phyloP scores from a whole-genome alignment of 1,140 invertebrate species.

The Diachasmimorpha longicaudata region DNA sequence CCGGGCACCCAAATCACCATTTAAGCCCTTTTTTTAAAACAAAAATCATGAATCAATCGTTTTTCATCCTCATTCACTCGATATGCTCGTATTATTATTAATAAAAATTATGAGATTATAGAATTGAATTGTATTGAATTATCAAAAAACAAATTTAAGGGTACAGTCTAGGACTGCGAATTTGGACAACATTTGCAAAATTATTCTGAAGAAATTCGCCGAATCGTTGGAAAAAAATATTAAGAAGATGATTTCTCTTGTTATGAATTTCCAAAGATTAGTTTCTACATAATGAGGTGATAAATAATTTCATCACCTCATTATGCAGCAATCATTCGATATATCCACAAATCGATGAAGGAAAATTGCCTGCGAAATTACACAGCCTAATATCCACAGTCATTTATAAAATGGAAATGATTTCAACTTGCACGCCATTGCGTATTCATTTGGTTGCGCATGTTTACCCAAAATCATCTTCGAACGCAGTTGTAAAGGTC shows the following conservation, averaged over 20 bases:
- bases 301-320: background rate
- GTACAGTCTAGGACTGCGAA: no score
- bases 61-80: no score
- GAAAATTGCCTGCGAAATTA: background rate
- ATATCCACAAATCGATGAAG: background rate
- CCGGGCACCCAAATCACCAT: conserved; percentile 69
- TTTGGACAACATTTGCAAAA: no score
- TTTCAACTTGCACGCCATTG: conserved; percentile 25
- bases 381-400: background rate
- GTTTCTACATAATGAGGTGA: background rate
- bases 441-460: conserved; percentile 19
- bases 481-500: background rate
- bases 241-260: no score
- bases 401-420: background rate
- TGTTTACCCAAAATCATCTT: background rate
- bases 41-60: background rate
- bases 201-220: no score
- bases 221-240: no score
- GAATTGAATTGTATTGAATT: no score
- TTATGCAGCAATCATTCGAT: no score
- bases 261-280: no score
- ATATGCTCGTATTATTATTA: no score
- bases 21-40: conserved; percentile 62
- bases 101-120: no score
- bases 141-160: no score